Base-by-base conservation (phyloP, 1,140 invertebrate species). In the Drosophila ironensis region DNA sequence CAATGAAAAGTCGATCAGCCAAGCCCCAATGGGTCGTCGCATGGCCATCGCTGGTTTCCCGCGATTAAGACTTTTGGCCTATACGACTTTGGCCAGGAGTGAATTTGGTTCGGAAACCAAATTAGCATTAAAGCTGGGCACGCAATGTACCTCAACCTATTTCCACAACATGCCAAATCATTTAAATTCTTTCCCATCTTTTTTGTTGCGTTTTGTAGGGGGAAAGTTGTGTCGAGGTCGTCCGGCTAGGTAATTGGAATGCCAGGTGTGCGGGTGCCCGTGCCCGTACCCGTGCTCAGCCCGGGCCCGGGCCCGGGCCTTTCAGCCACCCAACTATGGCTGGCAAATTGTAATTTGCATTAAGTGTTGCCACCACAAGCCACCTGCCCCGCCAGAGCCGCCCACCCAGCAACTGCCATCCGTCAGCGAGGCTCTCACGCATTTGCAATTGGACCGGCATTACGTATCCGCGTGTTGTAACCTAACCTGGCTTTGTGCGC, bases 291-390 rank as follows among this genome's bases (percentile, higher is more conserved):
- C 5, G 20, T 22, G n/a, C n/a, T 22, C 20, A 22, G 5, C 20
- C 20, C 5, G 20, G 2, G 2, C 20, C 20, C 20, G 8, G 12
- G 12, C 33, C 7, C 14, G 1, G 30, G 11, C 3, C 14, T n/a
- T n/a, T n/a, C n/a, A n/a, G 14, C 30, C 12, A 5, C 6, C 3
- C 19, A 2, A 6, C 2, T 75, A 71, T 41, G 77, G 68, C 80
- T 72, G 40, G 61, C 57, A 68, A 81, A 82, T 60, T 81, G 77
- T 81, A 82, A 81, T 81, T 81, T 81, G 80, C 77, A 81, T 81
- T 81, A 82, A 81, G 77, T 81, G 77, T 82, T 72, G 77, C 61
- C 77, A 76, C 76, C 30, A 33, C 33, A 17, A 54, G 30, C 47
- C 7, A 14, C 11, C 63, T 4, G 4, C 11, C 6, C 14, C 8